A percentile compares a stretch with the other conserved stretches of the same genome.
Evolutionary conservation across 2,888 invertebrate genomes (phyloP).

Genomic region (Drosophila nigritarsus): DNA sequence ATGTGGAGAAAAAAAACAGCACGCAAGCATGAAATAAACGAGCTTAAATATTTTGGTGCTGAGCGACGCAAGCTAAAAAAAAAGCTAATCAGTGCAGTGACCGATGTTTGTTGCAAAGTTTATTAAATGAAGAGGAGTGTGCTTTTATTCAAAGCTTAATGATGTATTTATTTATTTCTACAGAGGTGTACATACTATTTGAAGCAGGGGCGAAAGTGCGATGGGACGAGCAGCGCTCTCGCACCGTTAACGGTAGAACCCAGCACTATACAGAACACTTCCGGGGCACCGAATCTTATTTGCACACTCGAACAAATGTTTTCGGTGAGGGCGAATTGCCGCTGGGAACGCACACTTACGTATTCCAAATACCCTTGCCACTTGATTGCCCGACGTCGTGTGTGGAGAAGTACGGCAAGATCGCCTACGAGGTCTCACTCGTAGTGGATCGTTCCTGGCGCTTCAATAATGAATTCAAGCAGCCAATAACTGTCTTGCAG

Average conservation of each 20-base stretch:
- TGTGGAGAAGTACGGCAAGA: conserved; percentile 89
- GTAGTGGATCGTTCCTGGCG: conserved; percentile 86
- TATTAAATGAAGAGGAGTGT: conserved; percentile 2
- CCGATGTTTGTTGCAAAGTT: background rate
- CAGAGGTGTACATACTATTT: conserved; percentile 65
- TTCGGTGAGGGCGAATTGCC: conserved; percentile 53
- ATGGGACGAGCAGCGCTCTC: conserved; percentile 58
- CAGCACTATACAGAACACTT: conserved; percentile 46
- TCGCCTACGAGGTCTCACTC: conserved; percentile 91
- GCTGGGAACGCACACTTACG: conserved; percentile 86
- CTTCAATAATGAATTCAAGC: conserved; percentile 82
- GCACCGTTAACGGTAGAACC: conserved; percentile 41
- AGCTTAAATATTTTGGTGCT: background rate
- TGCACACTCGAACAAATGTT: conserved; percentile 51
- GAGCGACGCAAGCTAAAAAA: background rate
- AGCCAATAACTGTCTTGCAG: conserved; percentile 89
- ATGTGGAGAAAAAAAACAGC: background rate
- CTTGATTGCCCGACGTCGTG: conserved; percentile 90
- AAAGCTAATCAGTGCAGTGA: background rate
- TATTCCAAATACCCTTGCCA: conserved; percentile 88
- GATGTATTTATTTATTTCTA: background rate
- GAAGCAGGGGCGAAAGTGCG: conserved; percentile 68
- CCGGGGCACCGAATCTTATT: conserved; percentile 53
- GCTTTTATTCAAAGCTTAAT: background rate
- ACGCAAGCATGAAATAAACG: conserved; percentile 1